These are phyloP conservation scores for Hycleus cichorii DNA, from an alignment of 1,140 invertebrate species.

Conservation along the genomic window DNA sequence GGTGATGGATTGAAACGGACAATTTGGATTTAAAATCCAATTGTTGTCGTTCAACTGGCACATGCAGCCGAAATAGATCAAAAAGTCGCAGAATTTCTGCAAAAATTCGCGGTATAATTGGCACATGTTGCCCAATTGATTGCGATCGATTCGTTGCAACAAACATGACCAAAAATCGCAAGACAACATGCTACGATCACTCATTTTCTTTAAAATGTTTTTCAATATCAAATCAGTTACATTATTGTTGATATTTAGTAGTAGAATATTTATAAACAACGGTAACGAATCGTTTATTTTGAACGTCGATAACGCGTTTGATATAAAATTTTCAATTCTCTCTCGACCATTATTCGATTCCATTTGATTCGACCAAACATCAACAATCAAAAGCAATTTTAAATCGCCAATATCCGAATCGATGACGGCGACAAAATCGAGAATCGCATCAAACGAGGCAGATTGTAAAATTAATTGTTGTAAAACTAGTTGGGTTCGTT, in stretches of 20 bases:
- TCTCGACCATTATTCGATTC: constrained; percentile 34
- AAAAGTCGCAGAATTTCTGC: constrained; percentile 45
- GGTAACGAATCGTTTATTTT: constrained; percentile 33
- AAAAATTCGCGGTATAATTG: constrained; percentile 43
- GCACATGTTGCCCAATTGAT: constrained; percentile 42
- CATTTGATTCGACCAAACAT: constrained; percentile 38
- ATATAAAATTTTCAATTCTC: constrained; percentile 20
- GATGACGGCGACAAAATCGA: constrained; percentile 22
- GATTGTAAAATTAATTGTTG: constrained; percentile 42
- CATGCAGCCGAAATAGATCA: constrained; percentile 49
- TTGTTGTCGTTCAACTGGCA: constrained; percentile 26
- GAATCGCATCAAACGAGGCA: constrained; percentile 39
- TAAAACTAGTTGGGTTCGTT: constrained; percentile 41
- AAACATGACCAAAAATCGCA: constrained; percentile 44
- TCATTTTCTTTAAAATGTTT: constrained; percentile 42
- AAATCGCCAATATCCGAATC: constrained; percentile 17
- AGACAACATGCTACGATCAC: constrained; percentile 37
- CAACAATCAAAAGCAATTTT: constrained; percentile 24
- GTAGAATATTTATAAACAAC: constrained; percentile 28
- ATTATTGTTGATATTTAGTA: constrained; percentile 30
- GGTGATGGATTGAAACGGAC: too few species aligned
- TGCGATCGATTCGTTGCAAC: constrained; percentile 41
- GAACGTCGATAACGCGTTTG: constrained; percentile 32
- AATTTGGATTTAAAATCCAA: constrained; percentile 34
- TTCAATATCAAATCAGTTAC: constrained; percentile 43